Percentiles rank a stretch among this genome's conserved stretches.
Evolutionary conservation across 1,140 invertebrate species (phyloP).

Genomic region (Drosophila tristis): DNA sequence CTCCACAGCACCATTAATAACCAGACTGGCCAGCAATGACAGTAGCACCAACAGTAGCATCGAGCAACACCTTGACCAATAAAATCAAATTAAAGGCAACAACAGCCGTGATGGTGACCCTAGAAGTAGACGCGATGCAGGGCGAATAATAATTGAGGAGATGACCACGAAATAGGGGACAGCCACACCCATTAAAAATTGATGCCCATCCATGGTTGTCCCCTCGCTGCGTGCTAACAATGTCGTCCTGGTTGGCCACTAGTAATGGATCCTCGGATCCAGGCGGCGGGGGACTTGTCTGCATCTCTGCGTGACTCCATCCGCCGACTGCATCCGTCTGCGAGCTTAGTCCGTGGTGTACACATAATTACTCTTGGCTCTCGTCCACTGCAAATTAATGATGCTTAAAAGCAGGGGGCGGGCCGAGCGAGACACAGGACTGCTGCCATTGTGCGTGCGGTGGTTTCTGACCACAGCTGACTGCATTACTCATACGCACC

Average conservation of each 20-base stretch:
- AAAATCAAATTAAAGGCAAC: conserved; percentile 74
- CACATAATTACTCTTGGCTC: conserved; percentile 73
- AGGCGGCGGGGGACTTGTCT: conserved; percentile 5
- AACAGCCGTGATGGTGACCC: conserved; percentile 24
- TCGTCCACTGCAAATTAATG: conserved; percentile 68
- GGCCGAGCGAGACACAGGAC: conserved; percentile 2
- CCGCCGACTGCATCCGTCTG: conserved; percentile 23
- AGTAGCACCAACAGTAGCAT: conserved; percentile 20
- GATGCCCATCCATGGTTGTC: conserved; percentile 15
- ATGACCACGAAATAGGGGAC: conserved; percentile 6
- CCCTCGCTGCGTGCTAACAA: conserved; percentile 32
- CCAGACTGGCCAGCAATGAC: conserved; percentile 33
- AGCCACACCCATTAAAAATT: conserved; percentile 64
- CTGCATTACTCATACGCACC: conserved; percentile 73
- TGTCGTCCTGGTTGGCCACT: conserved; percentile 25
- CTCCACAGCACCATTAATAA: conserved; percentile 67
- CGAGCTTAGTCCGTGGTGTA: conserved; percentile 23
- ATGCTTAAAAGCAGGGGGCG: conserved; percentile 61
- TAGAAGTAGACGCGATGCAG: background rate
- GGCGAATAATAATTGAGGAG: conserved; percentile 39
- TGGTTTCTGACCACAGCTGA: conserved; percentile 39
- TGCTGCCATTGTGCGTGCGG: conserved; percentile 26
- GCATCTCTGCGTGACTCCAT: conserved; percentile 15
- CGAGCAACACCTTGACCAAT: conserved; percentile 67
- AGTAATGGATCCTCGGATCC: conserved; percentile 40